Base-by-base conservation (phyloP, 2,888 invertebrate genomes). In the Dioctria linearis region DNA sequence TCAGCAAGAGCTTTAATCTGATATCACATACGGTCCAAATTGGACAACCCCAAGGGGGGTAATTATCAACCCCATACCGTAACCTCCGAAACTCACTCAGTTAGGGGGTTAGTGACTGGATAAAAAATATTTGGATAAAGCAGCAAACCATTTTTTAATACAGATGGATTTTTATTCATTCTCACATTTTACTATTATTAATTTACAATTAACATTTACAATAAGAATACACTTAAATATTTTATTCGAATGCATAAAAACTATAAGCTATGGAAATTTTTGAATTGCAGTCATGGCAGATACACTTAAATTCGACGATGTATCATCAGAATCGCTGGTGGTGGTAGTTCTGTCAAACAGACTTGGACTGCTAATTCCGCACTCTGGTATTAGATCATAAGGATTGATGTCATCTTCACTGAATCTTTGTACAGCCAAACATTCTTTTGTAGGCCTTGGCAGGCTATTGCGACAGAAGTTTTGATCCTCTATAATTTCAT, bases 301-400 rank as follows among this genome's bases (percentile, higher is more conserved):
- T 37, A 87, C 61, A 73, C 86, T 88, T 82, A 84, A 83, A 54
- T 85, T 84, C 6, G 85, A 84, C 6, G 85, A 83, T 69, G 84
- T 84, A 13, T 73, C 73, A 25, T 85, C 84, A 63, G 87, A 87
- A 73, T 85, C 85, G 54, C 39, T 54, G 25, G 67, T 43, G 25
- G 67, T 43, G 11, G 85, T 85, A 46, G 88, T 88, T 75, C 86
- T 86, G 57, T 85, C 85, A 84, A 89, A 88, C 76, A 89, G 85
- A 85, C 89, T 89, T 39, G 89, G 89, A 84, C 89, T 89, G 84
- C 89, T 89, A 69, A 89, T 87, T 79, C 85, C 86, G 83, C 88
- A 86, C 82, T 88, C 89, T 80, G 83, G 82, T 11, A 83, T 78
- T n/a, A 87, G 81, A 80, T 86, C 86, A 59, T 86, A 85, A 5